Base-by-base conservation (phyloP, 2,888 invertebrate genomes). In the Molorchus minor region DNA sequence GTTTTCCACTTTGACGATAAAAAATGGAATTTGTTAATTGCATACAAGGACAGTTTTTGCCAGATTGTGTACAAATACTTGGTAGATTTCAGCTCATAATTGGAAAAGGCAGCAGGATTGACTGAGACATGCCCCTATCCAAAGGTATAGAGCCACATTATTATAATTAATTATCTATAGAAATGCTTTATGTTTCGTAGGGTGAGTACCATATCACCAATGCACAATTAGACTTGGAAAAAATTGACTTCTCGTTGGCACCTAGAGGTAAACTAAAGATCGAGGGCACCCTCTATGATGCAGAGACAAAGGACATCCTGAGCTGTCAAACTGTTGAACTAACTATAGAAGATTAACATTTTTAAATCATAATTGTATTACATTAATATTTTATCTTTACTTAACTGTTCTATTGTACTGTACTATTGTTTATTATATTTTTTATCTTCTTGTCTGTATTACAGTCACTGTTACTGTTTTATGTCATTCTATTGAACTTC, bases 141-240 rank as follows among this genome's bases (percentile, higher is more conserved):
- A 25, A 25, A 25, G 8, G 25, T n/a, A n/a, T n/a, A n/a, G n/a
- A n/a, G n/a, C n/a, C n/a, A n/a, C n/a, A n/a, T n/a, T n/a, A n/a
- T n/a, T n/a, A n/a, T n/a, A n/a, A n/a, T n/a, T n/a, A n/a, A n/a
- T n/a, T n/a, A n/a, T n/a, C 2, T 17, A 16, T 2, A 17, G 19
- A 1, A 33, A 41, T 43, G 12, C 35, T 38, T 53, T 20, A 21
- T 59, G 13, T 12, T 40, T 68, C 62, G 7, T 36, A 71, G 73
- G 71, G 72, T 10, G 67, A 68, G 55, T 71, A 71, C 52, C 55
- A 58, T n/a, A 25, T 73, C 1, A 56, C 63, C 17, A 64, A 73
- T 36, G 56, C 66, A 43, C 38, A 53, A 8, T 17, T 72, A 4
- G 68, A 72, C 41, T 73, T 69, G 51, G 44, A 44, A 0, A 70